phyloP scores from a whole-genome alignment of 2,113 vertebrate species.

The Hippopotamus amphibius region DNA sequence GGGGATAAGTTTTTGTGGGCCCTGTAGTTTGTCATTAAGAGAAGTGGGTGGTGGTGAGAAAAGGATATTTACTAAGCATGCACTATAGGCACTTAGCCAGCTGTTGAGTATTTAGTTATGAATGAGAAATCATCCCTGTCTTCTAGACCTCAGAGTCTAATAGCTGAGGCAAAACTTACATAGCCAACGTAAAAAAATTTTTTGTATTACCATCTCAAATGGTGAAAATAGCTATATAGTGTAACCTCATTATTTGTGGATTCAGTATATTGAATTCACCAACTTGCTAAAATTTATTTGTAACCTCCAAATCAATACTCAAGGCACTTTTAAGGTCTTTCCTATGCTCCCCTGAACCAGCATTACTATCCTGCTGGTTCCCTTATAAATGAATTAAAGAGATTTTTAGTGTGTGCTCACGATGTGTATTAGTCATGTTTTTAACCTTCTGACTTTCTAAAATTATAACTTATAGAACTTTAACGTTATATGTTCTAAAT shows the following conservation, averaged over 20 bases:
- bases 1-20: not conserved
- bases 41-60: not conserved
- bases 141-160: not conserved
- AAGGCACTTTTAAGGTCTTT: not conserved
- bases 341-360: not conserved
- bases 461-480: slow-evolving; percentile 41
- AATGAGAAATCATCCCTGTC: not conserved
- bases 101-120: not conserved
- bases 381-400: not conserved
- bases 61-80: not conserved
- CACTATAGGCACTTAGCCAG: not conserved
- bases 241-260: not conserved
- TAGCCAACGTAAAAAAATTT: not conserved
- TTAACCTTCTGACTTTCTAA: slow-evolving; percentile 2
- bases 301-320: not conserved
- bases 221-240: not conserved
- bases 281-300: not conserved
- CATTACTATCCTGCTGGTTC: not conserved
- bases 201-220: not conserved
- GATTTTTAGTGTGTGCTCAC: not conserved
- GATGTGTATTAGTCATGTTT: not conserved
- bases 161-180: not conserved
- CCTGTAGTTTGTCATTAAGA: not conserved
- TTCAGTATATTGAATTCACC: not conserved
- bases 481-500: not conserved